phyloP scores from a whole-genome alignment of 2,888 invertebrate genomes.

The Agrochola litura region DNA sequence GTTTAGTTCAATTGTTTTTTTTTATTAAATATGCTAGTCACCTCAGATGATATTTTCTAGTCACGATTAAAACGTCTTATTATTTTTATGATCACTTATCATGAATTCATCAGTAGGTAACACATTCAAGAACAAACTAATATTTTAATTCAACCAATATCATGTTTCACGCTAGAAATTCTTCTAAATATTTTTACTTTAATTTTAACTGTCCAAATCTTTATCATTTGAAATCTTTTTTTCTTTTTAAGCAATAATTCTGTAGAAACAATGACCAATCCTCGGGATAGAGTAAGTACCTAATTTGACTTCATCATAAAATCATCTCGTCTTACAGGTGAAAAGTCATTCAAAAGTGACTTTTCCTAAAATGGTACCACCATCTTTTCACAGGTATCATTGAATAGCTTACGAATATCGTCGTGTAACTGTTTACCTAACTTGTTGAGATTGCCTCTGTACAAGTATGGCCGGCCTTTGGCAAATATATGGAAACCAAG shows the following conservation, averaged over 20 bases:
- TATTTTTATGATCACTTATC: background rate
- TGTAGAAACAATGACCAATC: too few species aligned
- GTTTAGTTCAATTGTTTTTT: background rate
- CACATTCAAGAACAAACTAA: background rate
- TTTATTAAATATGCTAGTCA: slow-evolving; percentile 5
- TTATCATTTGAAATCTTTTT: background rate
- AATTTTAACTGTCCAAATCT: background rate
- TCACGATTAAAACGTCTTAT: background rate
- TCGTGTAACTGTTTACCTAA: slow-evolving; percentile 58
- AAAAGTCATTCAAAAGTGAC: slow-evolving; percentile 18
- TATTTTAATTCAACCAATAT: background rate
- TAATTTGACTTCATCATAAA: background rate
- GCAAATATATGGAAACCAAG: slow-evolving; percentile 62
- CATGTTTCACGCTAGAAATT: background rate
- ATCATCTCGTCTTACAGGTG: background rate
- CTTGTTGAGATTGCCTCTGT: slow-evolving; percentile 50
- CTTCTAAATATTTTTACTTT: background rate
- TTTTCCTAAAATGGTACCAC: slow-evolving; percentile 27
- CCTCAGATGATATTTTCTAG: too few species aligned
- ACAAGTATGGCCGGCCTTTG: slow-evolving; percentile 40
- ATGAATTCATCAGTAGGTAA: background rate
- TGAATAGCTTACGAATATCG: slow-evolving; percentile 50
- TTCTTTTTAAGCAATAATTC: too few species aligned
- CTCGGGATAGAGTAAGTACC: too few species aligned
- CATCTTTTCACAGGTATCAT: slow-evolving; percentile 49